Conservation (phyloP, 2,888 invertebrate species). For the Bellardia bayeri region DNA sequence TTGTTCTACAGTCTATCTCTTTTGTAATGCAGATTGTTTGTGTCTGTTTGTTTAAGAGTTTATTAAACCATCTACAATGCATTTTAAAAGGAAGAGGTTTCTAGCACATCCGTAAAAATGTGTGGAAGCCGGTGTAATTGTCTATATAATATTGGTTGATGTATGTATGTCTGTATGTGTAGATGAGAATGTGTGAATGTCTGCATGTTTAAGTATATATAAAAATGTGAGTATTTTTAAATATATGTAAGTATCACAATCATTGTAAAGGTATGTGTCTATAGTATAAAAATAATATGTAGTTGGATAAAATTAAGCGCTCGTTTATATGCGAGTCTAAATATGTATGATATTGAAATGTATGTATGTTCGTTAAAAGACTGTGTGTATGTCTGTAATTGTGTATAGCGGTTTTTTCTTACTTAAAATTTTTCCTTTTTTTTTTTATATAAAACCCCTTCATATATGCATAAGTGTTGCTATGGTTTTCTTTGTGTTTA, state of each 20-base stretch:
- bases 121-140: conserved; percentile 4
- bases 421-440: background rate
- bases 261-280: conserved; percentile 16
- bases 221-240: conserved; percentile 1
- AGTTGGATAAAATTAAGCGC: background rate
- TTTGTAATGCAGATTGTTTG: background rate
- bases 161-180: background rate
- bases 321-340: no score
- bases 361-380: background rate
- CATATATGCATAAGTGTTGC: background rate
- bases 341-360: no score
- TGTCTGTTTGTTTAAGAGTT: conserved; percentile 34
- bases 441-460: background rate
- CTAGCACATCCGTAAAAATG: conserved; percentile 39
- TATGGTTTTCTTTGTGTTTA: background rate
- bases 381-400: background rate
- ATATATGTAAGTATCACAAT: conserved; percentile 15
- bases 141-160: background rate
- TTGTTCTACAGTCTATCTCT: background rate
- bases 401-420: background rate
- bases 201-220: conserved; percentile 6
- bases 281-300: background rate
- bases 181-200: background rate
- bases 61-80: conserved; percentile 32
- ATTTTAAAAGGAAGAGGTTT: conserved; percentile 28